Evolutionary conservation across 2,797 vertebrate genomes (phyloP).

Genomic region (Bradypodion pumilum): DNA sequence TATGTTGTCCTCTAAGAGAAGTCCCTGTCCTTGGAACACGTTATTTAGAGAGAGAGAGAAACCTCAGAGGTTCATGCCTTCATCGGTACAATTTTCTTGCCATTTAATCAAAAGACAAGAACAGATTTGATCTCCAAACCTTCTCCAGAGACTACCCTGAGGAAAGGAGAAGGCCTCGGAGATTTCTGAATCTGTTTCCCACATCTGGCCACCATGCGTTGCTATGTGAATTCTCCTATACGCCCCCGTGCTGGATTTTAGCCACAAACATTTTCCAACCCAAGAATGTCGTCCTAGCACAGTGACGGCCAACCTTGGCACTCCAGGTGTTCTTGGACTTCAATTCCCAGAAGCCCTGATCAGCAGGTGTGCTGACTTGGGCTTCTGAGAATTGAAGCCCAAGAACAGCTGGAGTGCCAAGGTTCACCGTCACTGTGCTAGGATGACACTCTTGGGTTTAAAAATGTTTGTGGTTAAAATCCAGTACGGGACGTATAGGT

Average conservation of each 20-base stretch:
- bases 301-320: too few relatives aligned
- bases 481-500: too few relatives aligned
- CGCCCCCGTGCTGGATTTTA: not conserved
- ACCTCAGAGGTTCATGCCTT: constrained; percentile 49
- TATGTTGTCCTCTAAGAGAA: constrained; percentile 22
- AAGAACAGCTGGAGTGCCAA: too few relatives aligned
- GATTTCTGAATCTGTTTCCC: constrained; percentile 68
- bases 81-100: constrained; percentile 62
- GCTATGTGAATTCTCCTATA: constrained; percentile 55
- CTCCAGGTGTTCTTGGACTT: too few relatives aligned
- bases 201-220: constrained; percentile 67
- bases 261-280: too few relatives aligned
- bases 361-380: too few relatives aligned
- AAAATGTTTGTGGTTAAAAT: too few relatives aligned
- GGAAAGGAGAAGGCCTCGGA: constrained; percentile 50
- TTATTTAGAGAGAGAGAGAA: constrained; percentile 26
- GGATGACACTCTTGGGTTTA: too few relatives aligned
- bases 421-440: too few relatives aligned
- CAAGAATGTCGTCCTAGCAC: not conserved
- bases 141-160: constrained; percentile 34
- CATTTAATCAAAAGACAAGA: constrained; percentile 65
- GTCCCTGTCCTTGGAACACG: constrained; percentile 6
- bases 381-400: too few relatives aligned
- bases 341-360: too few relatives aligned
- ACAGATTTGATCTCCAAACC: constrained; percentile 58